Evolutionary conservation across 1,140 invertebrate genomes (phyloP).

Genomic region (Lysiphlebus fabarum): DNA sequence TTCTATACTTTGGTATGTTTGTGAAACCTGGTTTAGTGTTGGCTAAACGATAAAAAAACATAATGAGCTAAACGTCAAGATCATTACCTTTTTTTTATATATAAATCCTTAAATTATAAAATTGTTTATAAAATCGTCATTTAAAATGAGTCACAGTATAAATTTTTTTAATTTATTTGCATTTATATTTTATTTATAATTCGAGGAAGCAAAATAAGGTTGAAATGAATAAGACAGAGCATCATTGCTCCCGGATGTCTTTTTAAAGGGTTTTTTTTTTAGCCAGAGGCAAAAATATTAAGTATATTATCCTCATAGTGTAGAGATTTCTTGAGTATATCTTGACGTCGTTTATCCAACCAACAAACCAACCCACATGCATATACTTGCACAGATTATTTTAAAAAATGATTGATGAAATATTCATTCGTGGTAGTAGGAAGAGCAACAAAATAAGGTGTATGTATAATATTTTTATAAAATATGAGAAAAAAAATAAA

Average conservation of each 20-base stretch:
- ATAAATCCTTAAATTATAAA: not conserved
- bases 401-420: conserved; percentile 44
- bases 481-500: conserved; percentile 27
- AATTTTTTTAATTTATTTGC: not conserved
- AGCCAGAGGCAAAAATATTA: not conserved
- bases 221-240: not conserved
- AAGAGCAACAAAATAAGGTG: too few relatives aligned
- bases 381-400: conserved; percentile 22
- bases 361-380: too few relatives aligned
- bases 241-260: conserved; percentile 21
- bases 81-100: conserved; percentile 16
- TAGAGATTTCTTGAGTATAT: too few relatives aligned
- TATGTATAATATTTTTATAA: not conserved
- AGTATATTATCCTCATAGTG: too few relatives aligned
- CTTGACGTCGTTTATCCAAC: too few relatives aligned
- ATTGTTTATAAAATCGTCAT: too few relatives aligned
- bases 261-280: conserved; percentile 8
- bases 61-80: conserved; percentile 24
- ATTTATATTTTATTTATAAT: not conserved
- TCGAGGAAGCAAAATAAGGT: conserved; percentile 16
- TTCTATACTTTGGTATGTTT: not conserved
- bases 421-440: conserved; percentile 8
- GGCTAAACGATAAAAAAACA: conserved; percentile 25
- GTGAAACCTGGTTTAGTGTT: conserved; percentile 12
- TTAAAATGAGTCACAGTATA: too few relatives aligned